Evolutionary conservation across 2,797 vertebrate species (phyloP), one percentile per base, ranked within the genome.

Genomic region (Megalops cyprinoides): DNA sequence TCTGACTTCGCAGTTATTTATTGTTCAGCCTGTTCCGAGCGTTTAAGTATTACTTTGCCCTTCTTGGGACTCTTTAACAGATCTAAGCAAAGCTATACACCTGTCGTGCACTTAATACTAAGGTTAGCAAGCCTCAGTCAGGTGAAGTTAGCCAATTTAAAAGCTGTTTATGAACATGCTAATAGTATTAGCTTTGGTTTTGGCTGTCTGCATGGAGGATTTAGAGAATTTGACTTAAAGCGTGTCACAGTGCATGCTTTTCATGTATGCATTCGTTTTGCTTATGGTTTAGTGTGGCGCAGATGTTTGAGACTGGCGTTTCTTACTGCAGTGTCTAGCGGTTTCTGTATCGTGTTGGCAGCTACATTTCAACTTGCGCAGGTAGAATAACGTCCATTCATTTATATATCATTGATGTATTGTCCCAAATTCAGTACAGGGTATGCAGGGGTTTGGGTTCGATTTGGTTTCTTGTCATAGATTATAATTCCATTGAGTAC

Each of bases 1-100:
- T 34, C 51, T 75, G 65, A 34, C 15, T 8, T 34, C 62, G n/a
- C 60, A 34, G 5, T 39, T 37, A 42, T 9, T 39, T 37, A 42
- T 9, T 9, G 76, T 78, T 78, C 76, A 78, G 55, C 56, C 76
- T 65, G 76, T 46, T 39, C 78, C 20, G 7, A 37, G 20, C 9
- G 31, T 58, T 37, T 42, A 23, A 37, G 49, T 42, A 25, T n/a
- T 42, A n/a, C 14, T 20, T 8, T 62, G 39, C n/a, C 14, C 37
- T 62, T 46, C 25, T 39, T 31, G 44, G 55, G 49, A 76, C n/a
- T 55, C n/a, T 55, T 60, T 9, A 28, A 60, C 4, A 9, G 39
- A 31, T 65, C 44, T 9, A 5, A 48, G 76, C 37, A 28, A 20
- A 14, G 9, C 58, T 62, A 20, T 23, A 20, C 31, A 8, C 12